Conservation (phyloP, 2,113 vertebrate species). For the Cygnus atratus region DNA sequence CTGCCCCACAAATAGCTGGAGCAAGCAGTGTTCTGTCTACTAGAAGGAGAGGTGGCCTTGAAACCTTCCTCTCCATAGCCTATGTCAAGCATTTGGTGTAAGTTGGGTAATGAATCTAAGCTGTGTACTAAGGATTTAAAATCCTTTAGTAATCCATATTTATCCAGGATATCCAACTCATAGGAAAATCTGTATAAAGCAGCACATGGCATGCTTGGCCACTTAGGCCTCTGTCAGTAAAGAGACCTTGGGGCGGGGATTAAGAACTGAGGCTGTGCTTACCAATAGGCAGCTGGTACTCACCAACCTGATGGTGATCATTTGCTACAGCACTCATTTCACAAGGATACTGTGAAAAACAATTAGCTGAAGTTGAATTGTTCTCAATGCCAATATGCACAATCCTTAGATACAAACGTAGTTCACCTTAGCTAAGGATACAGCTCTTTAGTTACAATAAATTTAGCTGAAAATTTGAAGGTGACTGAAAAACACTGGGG, state of each 20-base stretch:
- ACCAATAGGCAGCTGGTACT: not conserved
- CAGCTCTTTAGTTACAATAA: not conserved
- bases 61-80: not conserved
- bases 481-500: not conserved
- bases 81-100: not conserved
- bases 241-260: not conserved
- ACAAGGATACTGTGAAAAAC: not conserved
- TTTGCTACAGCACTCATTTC: not conserved
- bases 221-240: not conserved
- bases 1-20: not conserved
- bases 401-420: too few species aligned
- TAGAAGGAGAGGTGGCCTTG: not conserved
- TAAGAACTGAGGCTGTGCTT: not conserved
- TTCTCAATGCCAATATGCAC: not conserved
- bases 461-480: not conserved
- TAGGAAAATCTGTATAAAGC: not conserved
- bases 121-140: not conserved
- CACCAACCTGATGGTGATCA: not conserved
- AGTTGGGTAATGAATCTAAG: not conserved
- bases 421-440: not conserved
- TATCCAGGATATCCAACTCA: not conserved
- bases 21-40: not conserved
- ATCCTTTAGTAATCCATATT: not conserved
- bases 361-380: not conserved
- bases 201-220: accelerated